Conservation (phyloP, 2,113 vertebrate genomes). For the Ophthalmolycus amberensis region DNA sequence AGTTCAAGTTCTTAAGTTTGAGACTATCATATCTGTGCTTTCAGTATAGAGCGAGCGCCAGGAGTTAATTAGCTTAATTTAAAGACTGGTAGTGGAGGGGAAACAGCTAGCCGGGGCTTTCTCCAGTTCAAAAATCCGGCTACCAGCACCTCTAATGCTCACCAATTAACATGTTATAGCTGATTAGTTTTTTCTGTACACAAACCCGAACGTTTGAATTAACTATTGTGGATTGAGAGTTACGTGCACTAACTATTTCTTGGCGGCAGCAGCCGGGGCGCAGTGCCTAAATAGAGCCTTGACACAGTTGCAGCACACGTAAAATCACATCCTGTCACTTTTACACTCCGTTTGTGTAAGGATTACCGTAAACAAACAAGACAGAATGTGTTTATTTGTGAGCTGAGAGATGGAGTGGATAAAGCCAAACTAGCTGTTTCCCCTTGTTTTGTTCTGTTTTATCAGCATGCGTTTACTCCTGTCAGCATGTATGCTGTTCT, state of each 20-base stretch:
- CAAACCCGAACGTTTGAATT: neutral
- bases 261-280: neutral
- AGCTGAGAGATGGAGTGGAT: neutral
- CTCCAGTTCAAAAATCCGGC: neutral
- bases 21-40: neutral
- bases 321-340: neutral
- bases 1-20: neutral
- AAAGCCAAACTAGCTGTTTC: neutral
- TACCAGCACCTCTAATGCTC: neutral
- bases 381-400: neutral
- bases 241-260: neutral
- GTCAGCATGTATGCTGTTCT: constrained; percentile 2
- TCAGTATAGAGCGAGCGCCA: neutral
- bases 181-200: neutral
- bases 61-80: neutral
- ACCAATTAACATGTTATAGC: neutral
- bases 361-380: neutral
- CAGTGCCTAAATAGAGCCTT: neutral
- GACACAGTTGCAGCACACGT: neutral
- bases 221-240: neutral
- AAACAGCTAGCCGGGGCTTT: neutral
- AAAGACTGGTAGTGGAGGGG: neutral
- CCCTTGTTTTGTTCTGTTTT: neutral
- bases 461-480: constrained; percentile 1
- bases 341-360: neutral